phyloP scores from a whole-genome alignment of 2,888 invertebrate species.

The Melanotus villosus region DNA sequence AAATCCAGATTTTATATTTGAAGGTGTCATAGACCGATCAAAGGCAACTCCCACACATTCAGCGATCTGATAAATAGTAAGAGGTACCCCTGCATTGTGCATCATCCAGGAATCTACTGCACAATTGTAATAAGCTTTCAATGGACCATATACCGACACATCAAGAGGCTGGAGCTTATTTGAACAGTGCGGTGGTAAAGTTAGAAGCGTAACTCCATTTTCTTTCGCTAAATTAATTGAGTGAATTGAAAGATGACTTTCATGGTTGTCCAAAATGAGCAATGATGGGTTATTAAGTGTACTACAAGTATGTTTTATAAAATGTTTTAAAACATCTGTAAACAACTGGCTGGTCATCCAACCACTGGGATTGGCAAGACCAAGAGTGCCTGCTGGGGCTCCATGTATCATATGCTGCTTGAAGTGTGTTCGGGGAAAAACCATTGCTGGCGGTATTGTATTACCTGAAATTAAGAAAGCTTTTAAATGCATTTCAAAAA shows the following conservation, averaged over 20 bases:
- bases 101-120: constrained; percentile 17
- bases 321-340: neutral
- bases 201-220: neutral
- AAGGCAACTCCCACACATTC: constrained; percentile 24
- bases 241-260: neutral
- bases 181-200: too few species aligned
- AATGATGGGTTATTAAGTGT: neutral
- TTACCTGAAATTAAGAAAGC: too few species aligned
- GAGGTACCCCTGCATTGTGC: constrained; percentile 60
- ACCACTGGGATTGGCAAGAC: neutral
- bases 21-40: constrained; percentile 35
- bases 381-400: constrained; percentile 14
- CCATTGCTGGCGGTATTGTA: neutral
- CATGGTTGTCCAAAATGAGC: constrained; percentile 3
- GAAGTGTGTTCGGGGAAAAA: constrained; percentile 2
- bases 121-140: constrained; percentile 19
- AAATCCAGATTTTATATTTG: constrained; percentile 34
- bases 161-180: constrained; percentile 27
- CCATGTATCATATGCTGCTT: neutral
- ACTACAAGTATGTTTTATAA: neutral
- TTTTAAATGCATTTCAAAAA: too few species aligned
- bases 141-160: neutral
- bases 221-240: neutral
- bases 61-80: constrained; percentile 56
- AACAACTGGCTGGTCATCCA: constrained; percentile 9